A percentile compares a stretch with the other conserved stretches of the same genome.
Evolutionary conservation across 2,888 invertebrate species (phyloP).

Genomic region (Parnassius apollo): DNA sequence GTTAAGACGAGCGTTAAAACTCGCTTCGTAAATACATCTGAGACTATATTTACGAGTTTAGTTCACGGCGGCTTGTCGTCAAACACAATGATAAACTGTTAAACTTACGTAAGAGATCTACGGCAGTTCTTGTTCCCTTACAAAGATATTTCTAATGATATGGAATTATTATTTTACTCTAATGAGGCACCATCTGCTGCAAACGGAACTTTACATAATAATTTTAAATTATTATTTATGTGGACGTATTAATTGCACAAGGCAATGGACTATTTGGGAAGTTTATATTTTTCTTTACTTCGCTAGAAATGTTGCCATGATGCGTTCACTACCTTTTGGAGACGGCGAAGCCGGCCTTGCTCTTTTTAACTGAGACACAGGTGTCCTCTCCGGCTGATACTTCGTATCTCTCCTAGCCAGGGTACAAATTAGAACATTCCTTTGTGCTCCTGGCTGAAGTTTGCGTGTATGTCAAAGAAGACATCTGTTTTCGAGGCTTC

Average conservation of each 20-base stretch:
- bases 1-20: conserved; percentile 24
- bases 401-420: no score
- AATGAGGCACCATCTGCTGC: background rate
- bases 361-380: no score
- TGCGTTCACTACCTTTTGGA: no score
- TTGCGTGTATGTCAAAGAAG: no score
- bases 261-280: no score
- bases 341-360: no score
- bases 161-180: conserved; percentile 10
- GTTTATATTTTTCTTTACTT: no score
- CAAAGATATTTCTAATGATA: conserved; percentile 10
- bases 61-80: conserved; percentile 29
- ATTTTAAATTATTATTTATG: background rate
- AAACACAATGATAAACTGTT: conserved; percentile 47
- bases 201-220: background rate
- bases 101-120: conserved; percentile 36
- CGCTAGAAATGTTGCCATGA: no score
- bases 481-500: no score
- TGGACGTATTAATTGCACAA: background rate
- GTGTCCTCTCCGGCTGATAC: no score
- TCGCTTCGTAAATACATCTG: conserved; percentile 38
- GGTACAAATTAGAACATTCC: no score
- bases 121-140: conserved; percentile 8
- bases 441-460: no score
- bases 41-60: conserved; percentile 42